phyloP scores from a whole-genome alignment of 2,797 vertebrate species.

The Sebastolobus alascanus region DNA sequence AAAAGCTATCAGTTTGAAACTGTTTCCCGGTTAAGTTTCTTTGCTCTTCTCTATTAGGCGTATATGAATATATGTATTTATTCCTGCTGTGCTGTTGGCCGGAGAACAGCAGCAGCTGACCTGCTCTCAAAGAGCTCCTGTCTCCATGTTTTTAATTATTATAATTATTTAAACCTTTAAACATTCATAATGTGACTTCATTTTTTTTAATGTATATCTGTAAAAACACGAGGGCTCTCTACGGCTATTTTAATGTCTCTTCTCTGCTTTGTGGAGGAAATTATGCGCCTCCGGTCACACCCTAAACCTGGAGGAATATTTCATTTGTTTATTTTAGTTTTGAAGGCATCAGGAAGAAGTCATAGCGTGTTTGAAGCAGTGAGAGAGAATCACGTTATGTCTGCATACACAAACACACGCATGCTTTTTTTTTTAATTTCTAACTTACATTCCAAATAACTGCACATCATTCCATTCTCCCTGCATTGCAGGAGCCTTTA shows the following conservation, averaged over 20 bases:
- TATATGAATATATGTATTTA: slow-evolving; percentile 83
- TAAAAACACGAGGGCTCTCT: slow-evolving; percentile 83
- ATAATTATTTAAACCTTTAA: slow-evolving; percentile 86
- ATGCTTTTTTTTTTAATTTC: slow-evolving; percentile 31
- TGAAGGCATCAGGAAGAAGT: slow-evolving; percentile 65
- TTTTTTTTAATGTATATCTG: slow-evolving; percentile 68
- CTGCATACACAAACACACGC: slow-evolving; percentile 22
- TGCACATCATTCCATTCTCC: slow-evolving; percentile 67
- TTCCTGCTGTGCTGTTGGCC: slow-evolving; percentile 83
- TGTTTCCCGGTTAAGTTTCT: slow-evolving; percentile 65
- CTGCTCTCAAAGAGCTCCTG: slow-evolving; percentile 87
- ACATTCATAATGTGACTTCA: slow-evolving; percentile 82
- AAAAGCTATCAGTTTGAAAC: slow-evolving; percentile 77
- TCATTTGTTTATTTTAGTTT: background rate
- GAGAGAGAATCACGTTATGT: slow-evolving; percentile 39
- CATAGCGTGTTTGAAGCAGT: slow-evolving; percentile 52
- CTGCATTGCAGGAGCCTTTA: slow-evolving; percentile 39
- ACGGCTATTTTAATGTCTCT: slow-evolving; percentile 61
- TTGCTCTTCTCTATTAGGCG: slow-evolving; percentile 68
- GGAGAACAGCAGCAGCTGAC: slow-evolving; percentile 80
- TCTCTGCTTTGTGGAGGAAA: slow-evolving; percentile 54
- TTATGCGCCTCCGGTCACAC: slow-evolving; percentile 37
- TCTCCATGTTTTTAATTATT: slow-evolving; percentile 81
- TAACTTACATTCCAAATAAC: slow-evolving; percentile 71
- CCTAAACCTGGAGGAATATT: slow-evolving; percentile 31